These are phyloP conservation scores for Leucoraja ocellata DNA, from an alignment of 2,797 vertebrate species.

Conservation along the genomic window DNA sequence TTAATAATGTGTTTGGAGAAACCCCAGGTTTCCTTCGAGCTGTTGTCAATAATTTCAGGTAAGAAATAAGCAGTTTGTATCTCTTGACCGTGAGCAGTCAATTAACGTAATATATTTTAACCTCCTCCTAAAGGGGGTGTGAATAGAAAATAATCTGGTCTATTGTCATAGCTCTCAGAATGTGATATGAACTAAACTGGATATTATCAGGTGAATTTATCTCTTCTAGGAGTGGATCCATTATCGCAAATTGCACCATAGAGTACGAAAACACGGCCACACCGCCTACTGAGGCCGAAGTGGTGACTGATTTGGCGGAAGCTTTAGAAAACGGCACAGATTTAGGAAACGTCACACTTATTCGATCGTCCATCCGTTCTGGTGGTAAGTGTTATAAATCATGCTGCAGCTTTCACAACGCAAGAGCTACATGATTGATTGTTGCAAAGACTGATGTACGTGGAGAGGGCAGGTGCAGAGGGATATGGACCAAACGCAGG, in stretches of 20 bases:
- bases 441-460: no score
- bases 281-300: not conserved
- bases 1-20: not conserved
- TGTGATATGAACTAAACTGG: not conserved
- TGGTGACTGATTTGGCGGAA: not conserved
- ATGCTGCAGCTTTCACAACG: not conserved
- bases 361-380: slow-evolving; percentile 34
- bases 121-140: no score
- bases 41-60: not conserved
- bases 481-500: no score
- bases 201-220: not conserved
- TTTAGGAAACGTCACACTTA: not conserved
- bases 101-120: not conserved
- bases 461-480: no score
- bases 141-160: no score
- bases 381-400: slow-evolving; percentile 39
- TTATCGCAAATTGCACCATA: not conserved
- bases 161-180: no score
- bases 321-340: not conserved
- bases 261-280: accelerated
- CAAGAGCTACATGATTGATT: no score
- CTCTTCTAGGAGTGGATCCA: not conserved
- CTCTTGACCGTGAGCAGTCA: not conserved
- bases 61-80: not conserved
- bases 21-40: accelerated